Base-by-base conservation (phyloP, 2,888 invertebrate genomes). In the Andrena minutula region DNA sequence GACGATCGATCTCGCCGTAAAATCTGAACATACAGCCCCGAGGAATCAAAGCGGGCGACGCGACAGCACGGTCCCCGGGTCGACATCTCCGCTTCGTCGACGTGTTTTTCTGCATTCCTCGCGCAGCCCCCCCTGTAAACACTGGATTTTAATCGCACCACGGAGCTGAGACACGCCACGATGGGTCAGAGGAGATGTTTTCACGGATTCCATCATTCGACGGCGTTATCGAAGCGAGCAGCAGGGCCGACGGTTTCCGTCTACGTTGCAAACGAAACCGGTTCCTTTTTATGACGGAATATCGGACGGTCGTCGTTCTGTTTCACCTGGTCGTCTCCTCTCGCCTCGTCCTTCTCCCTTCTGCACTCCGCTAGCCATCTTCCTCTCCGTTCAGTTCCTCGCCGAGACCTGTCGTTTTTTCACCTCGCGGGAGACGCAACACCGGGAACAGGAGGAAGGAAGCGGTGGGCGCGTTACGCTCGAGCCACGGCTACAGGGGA, bases 201-300 rank as follows among this genome's bases (percentile, higher is more conserved):
- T 75, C 80, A 78, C 83, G 79, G 76, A 86, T 82, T 79, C 86
- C 79, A 76, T 79, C 78, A 76, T 63, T 49, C 56, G 75, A 10
- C 58, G 60, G 81, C 81, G 81, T 84, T 84, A 88, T 84, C 84
- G 66, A 71, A 76, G 61, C 63, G 71, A 41, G 41, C 63, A 41
- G 30, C 58, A 60, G 41, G 63, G 63, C 61, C 79, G 79, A 81
- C 82, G 87, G 86, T 88, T 88, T 87, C 84, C 88, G 88, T 88
- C 79, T 85, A 79, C 85, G 86, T 84, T 78, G 86, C 79, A 78
- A 64, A 84, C 81, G 79, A 78, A 88, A 88, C 88, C 88, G 88
- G 88, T 88, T 88, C 85, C 85, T 84, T 84, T 88, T 88, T 88
- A 88, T 88, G 88, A 88, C 85, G 75, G 86, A 85, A 86, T 83